Percentiles rank a stretch among this genome's conserved stretches.
Evolutionary conservation across 2,888 invertebrate genomes (phyloP).

Genomic region (Erebia palarica): DNA sequence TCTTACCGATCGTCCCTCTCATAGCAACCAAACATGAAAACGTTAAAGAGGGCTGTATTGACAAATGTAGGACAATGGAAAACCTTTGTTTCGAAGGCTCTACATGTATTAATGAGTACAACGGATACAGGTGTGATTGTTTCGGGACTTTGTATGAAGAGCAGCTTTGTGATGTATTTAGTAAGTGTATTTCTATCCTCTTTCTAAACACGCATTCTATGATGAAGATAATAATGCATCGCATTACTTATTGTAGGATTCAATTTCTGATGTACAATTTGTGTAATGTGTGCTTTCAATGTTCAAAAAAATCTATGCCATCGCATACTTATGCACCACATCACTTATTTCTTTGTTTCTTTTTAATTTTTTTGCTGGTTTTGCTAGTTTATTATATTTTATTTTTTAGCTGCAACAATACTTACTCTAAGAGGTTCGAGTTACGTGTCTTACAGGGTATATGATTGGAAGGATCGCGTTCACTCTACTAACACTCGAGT

Average conservation of each 20-base stretch:
- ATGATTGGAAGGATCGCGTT: conserved; percentile 95
- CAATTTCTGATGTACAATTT: not conserved
- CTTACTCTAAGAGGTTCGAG: conserved; percentile 95
- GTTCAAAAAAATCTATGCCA: not conserved
- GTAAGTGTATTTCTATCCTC: conserved; percentile 80
- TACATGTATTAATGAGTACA: conserved; percentile 95
- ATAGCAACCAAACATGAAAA: conserved; percentile 95
- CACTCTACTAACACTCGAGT: conserved; percentile 94
- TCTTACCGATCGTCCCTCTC: conserved; percentile 90
- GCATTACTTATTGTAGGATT: too few species aligned
- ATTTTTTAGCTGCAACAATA: conserved; percentile 89
- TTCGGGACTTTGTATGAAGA: conserved; percentile 96
- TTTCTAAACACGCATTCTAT: too few species aligned
- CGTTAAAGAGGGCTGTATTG: conserved; percentile 93
- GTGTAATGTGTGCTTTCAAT: not conserved
- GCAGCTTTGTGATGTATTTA: conserved; percentile 94
- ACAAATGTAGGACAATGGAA: conserved; percentile 90
- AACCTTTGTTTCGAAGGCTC: conserved; percentile 95
- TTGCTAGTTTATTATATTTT: not conserved
- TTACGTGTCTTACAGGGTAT: conserved; percentile 95
- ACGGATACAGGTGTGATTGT: conserved; percentile 94
- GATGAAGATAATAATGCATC: too few species aligned
- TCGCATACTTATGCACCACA: not conserved
- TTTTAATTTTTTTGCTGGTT: not conserved
- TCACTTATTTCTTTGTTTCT: conserved; percentile 2